Evolutionary conservation across 2,888 invertebrate genomes (phyloP), one percentile per base, ranked within the genome.

Genomic region (Celastrina argiolus): DNA sequence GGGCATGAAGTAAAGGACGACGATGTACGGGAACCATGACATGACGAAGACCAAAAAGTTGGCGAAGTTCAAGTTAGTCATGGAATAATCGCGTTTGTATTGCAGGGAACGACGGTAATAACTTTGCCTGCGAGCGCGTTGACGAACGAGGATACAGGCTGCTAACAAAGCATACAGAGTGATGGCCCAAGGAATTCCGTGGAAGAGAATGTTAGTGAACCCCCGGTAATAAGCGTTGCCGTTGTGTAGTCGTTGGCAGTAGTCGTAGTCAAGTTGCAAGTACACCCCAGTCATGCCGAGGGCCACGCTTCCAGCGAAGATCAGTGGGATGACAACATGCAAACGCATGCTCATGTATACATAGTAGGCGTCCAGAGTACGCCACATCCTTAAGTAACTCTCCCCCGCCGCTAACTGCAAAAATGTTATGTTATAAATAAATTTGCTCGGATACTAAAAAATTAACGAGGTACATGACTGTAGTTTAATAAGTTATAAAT

Each of bases 21-120:
- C 79, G 0, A 94, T 91, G 75, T 95, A 94, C 0, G 96, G 96
- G 34, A 93, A 73, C 96, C 96, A 96, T 73, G 93, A 93, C 0
- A 91, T 66, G 6, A 94, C 83, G 81, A 93, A 95, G 16, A 94
- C 74, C 5, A 92, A 69, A 76, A 93, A 95, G 74, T 94, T 94
- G 72, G 87, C 91, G 72, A 95, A 87, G 80, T 96, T 95, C 34
- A 94, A 87, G 72, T 92, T 91, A 73, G 93, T 92, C 10, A 94
- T 86, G 1, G 93, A 90, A 71, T 92, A 92, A 76, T 96, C 95
- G 83, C 92, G 92, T 31, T 92, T 89, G 78, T 93, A 94, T 18
- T 92, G 91, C 12, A 92, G 85, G 1, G 94, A 93, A 0, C 94
- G 93, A 74, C 92, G 94, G 83, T 94, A 94, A 63, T 92, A 92